A percentile compares a stretch with the other conserved stretches of the same genome.
These are phyloP conservation scores for Nipponacmea schrenckii DNA, from an alignment of 2,888 invertebrate species.

Conservation along the genomic window DNA sequence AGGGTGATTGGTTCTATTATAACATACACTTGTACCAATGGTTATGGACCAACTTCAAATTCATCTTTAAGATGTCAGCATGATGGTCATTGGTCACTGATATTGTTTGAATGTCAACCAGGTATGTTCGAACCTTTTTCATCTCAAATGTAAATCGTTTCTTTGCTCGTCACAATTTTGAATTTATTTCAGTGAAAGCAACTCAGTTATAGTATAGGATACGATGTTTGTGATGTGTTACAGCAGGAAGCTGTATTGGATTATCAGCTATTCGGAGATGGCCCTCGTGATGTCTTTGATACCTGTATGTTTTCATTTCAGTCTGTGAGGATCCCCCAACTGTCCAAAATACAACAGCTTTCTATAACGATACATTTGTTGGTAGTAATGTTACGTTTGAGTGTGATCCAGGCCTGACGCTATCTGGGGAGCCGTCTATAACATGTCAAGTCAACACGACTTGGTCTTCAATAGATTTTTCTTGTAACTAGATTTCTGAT, in stretches of 20 bases:
- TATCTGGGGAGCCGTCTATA: not conserved
- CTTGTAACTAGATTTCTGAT: not conserved
- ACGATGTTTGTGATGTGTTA: too few relatives aligned
- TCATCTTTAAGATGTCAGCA: not conserved
- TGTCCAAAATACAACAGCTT: not conserved
- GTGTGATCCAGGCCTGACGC: not conserved
- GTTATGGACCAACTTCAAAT: not conserved
- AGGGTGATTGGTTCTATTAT: not conserved
- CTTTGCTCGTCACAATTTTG: too few relatives aligned
- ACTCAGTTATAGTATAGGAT: too few relatives aligned
- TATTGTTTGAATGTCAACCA: not conserved
- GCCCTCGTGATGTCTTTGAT: too few relatives aligned
- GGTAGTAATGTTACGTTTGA: not conserved
- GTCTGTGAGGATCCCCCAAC: not conserved
- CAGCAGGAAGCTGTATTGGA: too few relatives aligned
- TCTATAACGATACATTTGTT: constrained; percentile 2
- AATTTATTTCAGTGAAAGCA: too few relatives aligned
- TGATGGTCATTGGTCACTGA: not conserved
- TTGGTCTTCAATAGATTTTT: not conserved
- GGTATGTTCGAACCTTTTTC: not conserved
- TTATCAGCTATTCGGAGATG: too few relatives aligned
- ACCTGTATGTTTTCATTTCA: not conserved
- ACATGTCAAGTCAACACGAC: not conserved
- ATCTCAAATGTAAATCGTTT: too few relatives aligned
- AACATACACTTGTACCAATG: not conserved